Conservation (phyloP, 1,140 invertebrate genomes). For the Eurosta solidaginis region DNA sequence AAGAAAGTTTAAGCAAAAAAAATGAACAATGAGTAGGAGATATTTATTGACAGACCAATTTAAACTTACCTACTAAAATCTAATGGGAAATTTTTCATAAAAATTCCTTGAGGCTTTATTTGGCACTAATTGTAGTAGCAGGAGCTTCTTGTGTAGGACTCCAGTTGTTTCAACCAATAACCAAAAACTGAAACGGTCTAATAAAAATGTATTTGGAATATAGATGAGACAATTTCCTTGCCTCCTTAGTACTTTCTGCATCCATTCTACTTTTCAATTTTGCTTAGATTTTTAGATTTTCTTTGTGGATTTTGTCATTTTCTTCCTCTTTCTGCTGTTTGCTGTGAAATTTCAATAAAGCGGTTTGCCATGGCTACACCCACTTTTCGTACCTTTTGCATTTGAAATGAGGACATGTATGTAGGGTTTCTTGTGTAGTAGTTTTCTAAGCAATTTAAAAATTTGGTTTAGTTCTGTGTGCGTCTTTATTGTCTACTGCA, state of each 20-base stretch:
- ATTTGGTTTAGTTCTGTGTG: background rate
- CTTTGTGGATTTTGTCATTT: background rate
- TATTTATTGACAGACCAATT: no score
- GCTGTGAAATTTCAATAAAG: constrained; percentile 31
- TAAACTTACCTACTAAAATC: no score
- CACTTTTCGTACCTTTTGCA: constrained; percentile 30
- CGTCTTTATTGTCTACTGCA: background rate
- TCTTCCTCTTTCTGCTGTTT: background rate
- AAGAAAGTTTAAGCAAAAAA: no score
- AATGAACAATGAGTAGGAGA: no score
- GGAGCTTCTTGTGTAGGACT: no score
- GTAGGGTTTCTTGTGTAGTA: background rate
- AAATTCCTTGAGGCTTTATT: no score
- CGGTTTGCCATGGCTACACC: constrained; percentile 41
- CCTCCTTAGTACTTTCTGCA: background rate
- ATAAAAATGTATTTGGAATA: no score
- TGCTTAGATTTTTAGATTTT: background rate
- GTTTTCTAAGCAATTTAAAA: background rate
- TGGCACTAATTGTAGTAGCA: no score
- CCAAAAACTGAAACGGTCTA: no score
- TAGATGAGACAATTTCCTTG: no score
- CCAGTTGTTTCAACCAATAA: no score
- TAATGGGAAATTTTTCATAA: no score
- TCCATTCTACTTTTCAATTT: constrained; percentile 25
- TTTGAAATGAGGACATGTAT: background rate